Evolutionary conservation across 2,888 invertebrate genomes (phyloP), one percentile per base, ranked within the genome.

Genomic region (Drosophila prostipennis): DNA sequence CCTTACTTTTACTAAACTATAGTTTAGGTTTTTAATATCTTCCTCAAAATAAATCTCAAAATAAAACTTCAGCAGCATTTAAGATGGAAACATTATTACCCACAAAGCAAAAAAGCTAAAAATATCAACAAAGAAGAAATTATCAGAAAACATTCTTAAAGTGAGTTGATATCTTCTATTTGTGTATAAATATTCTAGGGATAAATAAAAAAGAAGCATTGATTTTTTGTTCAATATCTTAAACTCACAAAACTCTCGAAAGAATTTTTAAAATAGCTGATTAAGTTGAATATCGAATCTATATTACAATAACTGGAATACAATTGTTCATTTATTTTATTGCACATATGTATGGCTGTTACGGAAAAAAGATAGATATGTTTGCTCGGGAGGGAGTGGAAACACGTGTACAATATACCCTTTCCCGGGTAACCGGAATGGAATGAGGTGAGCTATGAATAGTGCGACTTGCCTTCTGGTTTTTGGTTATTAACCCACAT

Each of bases 401-500:
- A 14, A 32, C 39, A 40, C 19, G 14, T 54, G 19, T 57, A 39
- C 55, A 11, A 43, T 34, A 61, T 59, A 11, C 48, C 60, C 61
- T 42, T 60, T 36, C 46, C 14, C 16, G 48, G 46, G 39, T 40
- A 48, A 58, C 45, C 32, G 58, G 60, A 59, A 34, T 23, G 19
- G 39, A 60, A 42, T 34, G 45, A 39, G 32, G 23, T 13, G 29
- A 51, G 39, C 23, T 39, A 39, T 48, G 34, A 48, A 48, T 13
- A 19, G 48, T 48, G 59, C 39, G 70, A 29, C 40, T 49, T 52
- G 37, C 52, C 19, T 71, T 40, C 63, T 55, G 63, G 23, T 55
- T 52, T 63, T 65, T 69, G 71, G 76, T 78, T 86, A 86, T 80
- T 81, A 81, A 80, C 80, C 87, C 80, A 83, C 80, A 74, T 83